Evolutionary conservation across 2,888 invertebrate genomes (phyloP).

Genomic region (Cantharis rustica): DNA sequence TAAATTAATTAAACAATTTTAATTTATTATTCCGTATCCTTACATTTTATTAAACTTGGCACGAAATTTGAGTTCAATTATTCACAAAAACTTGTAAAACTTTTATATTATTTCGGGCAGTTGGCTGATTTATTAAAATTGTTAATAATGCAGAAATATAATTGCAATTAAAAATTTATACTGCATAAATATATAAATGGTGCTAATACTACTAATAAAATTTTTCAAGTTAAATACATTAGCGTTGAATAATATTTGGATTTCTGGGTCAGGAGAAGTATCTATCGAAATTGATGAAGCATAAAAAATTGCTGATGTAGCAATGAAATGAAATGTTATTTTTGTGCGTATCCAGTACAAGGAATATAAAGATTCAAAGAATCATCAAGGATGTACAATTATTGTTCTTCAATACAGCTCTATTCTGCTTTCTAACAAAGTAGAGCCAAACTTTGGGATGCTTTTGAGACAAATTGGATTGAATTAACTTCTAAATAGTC

Average conservation of each 20-base stretch:
- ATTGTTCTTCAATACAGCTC: slow-evolving; percentile 17
- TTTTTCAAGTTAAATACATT: neutral
- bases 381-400: slow-evolving; percentile 20
- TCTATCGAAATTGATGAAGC: neutral
- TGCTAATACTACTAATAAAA: too few species aligned
- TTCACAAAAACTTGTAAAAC: neutral
- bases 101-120: neutral
- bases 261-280: neutral
- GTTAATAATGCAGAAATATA: neutral
- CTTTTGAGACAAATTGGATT: slow-evolving; percentile 1
- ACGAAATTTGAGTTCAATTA: neutral
- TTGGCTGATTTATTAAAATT: neutral
- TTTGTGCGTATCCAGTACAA: slow-evolving; percentile 11
- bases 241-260: neutral
- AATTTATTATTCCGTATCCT: neutral
- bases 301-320: neutral
- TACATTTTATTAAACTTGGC: neutral
- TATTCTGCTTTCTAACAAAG: slow-evolving; percentile 11
- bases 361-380: slow-evolving; percentile 10
- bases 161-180: neutral
- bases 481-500: neutral
- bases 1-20: neutral
- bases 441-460: slow-evolving; percentile 3
- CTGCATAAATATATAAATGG: neutral
- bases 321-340: slow-evolving; percentile 2